phyloP scores from a whole-genome alignment of 2,797 vertebrate species.

The Monodelphis domestica region DNA sequence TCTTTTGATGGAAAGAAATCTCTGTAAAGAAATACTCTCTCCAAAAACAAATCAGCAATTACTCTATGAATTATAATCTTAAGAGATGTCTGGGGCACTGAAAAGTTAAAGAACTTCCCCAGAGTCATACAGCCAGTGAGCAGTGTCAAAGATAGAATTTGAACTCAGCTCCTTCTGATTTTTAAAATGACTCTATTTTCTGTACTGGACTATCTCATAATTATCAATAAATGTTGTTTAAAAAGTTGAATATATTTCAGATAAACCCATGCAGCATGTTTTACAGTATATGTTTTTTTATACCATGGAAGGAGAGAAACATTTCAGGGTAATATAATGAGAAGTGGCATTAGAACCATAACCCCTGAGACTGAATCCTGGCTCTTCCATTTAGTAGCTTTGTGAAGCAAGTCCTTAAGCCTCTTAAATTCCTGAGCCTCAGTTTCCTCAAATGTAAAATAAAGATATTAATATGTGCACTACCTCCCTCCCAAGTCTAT shows the following conservation, averaged over 20 bases:
- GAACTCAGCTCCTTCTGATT: neutral
- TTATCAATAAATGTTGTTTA: neutral
- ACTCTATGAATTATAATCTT: neutral
- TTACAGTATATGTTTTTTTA: too few species aligned
- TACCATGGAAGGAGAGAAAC: neutral
- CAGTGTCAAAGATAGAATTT: neutral
- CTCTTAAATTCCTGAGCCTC: neutral
- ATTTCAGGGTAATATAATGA: neutral
- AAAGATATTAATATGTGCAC: neutral
- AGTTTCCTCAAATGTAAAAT: neutral
- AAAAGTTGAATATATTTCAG: neutral
- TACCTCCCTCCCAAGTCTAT: neutral
- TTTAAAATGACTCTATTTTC: neutral
- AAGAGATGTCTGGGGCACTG: neutral
- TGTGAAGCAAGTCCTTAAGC: neutral
- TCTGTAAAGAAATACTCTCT: neutral
- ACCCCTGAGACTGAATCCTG: neutral
- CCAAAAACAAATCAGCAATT: neutral
- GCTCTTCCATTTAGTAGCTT: neutral
- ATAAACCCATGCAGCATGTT: neutral
- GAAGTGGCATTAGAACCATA: neutral
- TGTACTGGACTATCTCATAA: neutral
- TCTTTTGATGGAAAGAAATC: neutral
- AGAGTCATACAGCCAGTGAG: neutral
- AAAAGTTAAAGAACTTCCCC: neutral